These are phyloP conservation scores for Hemibagrus wyckioides DNA, from an alignment of 2,113 vertebrate genomes.

Conservation along the genomic window DNA sequence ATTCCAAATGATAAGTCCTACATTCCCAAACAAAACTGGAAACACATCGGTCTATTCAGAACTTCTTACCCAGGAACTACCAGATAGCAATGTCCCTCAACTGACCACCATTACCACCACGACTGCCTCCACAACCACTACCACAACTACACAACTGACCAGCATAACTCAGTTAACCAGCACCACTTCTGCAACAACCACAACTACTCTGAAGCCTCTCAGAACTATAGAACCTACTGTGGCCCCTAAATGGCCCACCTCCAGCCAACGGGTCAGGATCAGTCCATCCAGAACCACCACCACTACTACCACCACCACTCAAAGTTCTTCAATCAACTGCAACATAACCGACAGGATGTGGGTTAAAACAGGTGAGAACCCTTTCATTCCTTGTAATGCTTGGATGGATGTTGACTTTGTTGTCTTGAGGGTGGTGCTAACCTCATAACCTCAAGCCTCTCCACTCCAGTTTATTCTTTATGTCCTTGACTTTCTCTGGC, in stretches of 20 bases:
- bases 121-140: slow-evolving; percentile 62
- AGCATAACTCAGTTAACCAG: slow-evolving; percentile 74
- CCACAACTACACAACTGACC: slow-evolving; percentile 66
- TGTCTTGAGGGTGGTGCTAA: too few relatives aligned
- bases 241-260: slow-evolving; percentile 66
- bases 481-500: slow-evolving; percentile 36
- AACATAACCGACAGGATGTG: slow-evolving; percentile 86
- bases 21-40: slow-evolving; percentile 50
- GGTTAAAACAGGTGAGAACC: slow-evolving; percentile 87
- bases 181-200: slow-evolving; percentile 56
- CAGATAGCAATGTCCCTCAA: slow-evolving; percentile 64
- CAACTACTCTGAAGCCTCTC: slow-evolving; percentile 58
- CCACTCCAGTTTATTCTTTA: background rate
- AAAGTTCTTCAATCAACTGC: slow-evolving; percentile 80
- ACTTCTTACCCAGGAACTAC: slow-evolving; percentile 63
- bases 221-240: slow-evolving; percentile 75
- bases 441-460: background rate
- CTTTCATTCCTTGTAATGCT: background rate
- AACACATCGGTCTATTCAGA: slow-evolving; percentile 68
- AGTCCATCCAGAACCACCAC: slow-evolving; percentile 65
- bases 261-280: slow-evolving; percentile 74
- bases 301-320: slow-evolving; percentile 74
- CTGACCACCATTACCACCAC: slow-evolving; percentile 68
- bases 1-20: slow-evolving; percentile 56
- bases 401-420: background rate